Conservation (phyloP, 2,797 vertebrate species). For the Chrysocyon brachyurus region DNA sequence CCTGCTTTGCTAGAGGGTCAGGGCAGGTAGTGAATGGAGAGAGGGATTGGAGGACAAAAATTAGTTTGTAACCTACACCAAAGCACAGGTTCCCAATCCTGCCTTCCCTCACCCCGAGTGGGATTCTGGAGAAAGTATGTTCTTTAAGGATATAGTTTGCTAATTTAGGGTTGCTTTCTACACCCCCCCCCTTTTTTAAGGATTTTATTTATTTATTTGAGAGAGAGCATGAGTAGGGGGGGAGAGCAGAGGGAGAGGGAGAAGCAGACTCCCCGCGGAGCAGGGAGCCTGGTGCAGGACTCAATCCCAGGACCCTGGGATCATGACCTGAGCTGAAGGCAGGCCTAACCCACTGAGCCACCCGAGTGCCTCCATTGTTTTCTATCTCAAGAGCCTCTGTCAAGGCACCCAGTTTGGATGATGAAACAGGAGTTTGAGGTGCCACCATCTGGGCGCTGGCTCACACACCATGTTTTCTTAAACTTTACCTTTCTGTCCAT, state of each 20-base stretch:
- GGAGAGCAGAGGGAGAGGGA: too few species aligned
- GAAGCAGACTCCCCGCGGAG: too few species aligned
- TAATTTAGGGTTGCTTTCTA: slow-evolving; percentile 19
- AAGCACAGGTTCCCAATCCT: background rate
- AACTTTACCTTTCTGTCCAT: background rate
- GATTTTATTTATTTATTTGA: too few species aligned
- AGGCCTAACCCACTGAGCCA: too few species aligned
- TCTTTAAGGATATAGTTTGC: slow-evolving; percentile 47
- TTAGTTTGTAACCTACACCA: background rate
- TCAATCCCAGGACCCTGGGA: too few species aligned
- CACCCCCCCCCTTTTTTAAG: too few species aligned
- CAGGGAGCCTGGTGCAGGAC: too few species aligned
- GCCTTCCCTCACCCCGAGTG: background rate
- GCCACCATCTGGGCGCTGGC: background rate
- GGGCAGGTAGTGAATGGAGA: slow-evolving; percentile 2
- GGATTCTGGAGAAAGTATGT: background rate
- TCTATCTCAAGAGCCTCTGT: background rate
- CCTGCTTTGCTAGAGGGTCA: slow-evolving; percentile 27
- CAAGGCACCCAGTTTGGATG: background rate
- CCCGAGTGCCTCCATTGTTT: too few species aligned
- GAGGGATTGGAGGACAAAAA: background rate
- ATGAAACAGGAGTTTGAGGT: background rate
- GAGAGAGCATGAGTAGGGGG: too few species aligned
- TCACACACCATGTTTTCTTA: slow-evolving; percentile 34
- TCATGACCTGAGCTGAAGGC: too few species aligned